Conservation (phyloP, 2,797 vertebrate species). For the Chelon labrosus region DNA sequence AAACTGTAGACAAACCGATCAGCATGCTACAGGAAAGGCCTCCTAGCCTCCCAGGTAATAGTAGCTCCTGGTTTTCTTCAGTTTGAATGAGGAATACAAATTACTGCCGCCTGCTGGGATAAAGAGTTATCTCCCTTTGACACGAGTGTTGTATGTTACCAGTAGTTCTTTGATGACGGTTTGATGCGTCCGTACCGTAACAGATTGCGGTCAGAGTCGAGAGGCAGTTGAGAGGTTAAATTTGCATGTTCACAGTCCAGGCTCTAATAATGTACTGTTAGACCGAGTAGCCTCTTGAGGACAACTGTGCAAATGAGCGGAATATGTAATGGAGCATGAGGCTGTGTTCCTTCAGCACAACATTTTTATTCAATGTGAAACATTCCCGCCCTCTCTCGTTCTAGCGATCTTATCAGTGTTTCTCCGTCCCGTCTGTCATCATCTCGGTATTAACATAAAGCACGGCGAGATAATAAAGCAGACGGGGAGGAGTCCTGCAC, state of each 20-base stretch:
- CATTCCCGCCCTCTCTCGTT: constrained; percentile 24
- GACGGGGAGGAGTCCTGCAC: constrained; percentile 38
- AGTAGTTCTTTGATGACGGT: no score
- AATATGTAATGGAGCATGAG: constrained; percentile 29
- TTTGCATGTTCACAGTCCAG: constrained; percentile 13
- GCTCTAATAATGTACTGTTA: constrained; percentile 3
- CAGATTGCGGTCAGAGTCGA: constrained; percentile 56
- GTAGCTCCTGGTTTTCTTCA: no score
- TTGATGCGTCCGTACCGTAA: not conserved
- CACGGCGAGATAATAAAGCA: constrained; percentile 55
- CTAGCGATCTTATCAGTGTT: constrained; percentile 56
- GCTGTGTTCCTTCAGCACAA: constrained; percentile 52
- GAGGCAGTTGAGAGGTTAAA: constrained; percentile 38
- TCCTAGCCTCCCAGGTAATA: no score
- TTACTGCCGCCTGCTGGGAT: no score
- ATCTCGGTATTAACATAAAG: constrained; percentile 48
- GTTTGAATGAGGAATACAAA: no score
- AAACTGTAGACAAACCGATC: no score
- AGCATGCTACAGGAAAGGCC: no score
- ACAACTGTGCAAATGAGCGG: constrained; percentile 30
- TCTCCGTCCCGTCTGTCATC: constrained; percentile 56
- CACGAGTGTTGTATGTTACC: no score
- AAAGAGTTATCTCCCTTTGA: no score
- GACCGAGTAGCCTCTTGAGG: constrained; percentile 12
- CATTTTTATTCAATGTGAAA: constrained; percentile 43